Evolutionary conservation across 2,888 invertebrate species (phyloP), one percentile per base, ranked within the genome.

Genomic region (Drosophila meridionalis): DNA sequence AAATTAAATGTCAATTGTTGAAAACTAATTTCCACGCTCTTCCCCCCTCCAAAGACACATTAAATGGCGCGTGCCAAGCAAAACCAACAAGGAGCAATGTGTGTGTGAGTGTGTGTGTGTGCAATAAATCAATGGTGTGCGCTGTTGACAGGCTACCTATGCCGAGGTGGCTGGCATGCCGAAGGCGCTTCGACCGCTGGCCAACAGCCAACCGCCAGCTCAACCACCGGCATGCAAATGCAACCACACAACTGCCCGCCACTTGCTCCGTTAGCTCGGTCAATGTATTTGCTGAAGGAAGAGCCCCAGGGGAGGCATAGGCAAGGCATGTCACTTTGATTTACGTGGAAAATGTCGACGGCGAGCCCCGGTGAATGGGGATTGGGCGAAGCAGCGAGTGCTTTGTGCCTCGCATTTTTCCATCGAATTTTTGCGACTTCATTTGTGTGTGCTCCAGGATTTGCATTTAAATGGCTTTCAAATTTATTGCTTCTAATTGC

Each of bases 1-100:
- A 90, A 89, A 91, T 90, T 91, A 89, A 90, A 90, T 87, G 87
- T 84, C 91, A 90, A 91, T 87, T 87, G 89, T 82, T 85, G 78
- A 80, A 85, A 85, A 85, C 90, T 85, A 89, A 85, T 85, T 85
- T 85, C 76, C 71, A 73, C 71, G 72, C 79, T 55, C 36, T 30
- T 20, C 47, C 11, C 47, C 20, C 26, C 20, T 20, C 30, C 57
- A 9, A 56, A 32, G 48, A 70, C 66, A 62, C 63, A 75, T 70
- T 89, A 69, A 85, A 87, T 87, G 87, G 82, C 80, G 89, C 87
- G 83, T 85, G 87, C 80, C 89, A 58, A 42, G 63, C 56, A 57
- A 82, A 72, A 60, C 34, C 56, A 42, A 65, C 47, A 38, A 6
- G 52, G 9, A 45, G 28, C 26, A 30, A 26, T 6, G 52, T 67